Conservation (phyloP, 2,888 invertebrate genomes). For the Chorisops tibialis region DNA sequence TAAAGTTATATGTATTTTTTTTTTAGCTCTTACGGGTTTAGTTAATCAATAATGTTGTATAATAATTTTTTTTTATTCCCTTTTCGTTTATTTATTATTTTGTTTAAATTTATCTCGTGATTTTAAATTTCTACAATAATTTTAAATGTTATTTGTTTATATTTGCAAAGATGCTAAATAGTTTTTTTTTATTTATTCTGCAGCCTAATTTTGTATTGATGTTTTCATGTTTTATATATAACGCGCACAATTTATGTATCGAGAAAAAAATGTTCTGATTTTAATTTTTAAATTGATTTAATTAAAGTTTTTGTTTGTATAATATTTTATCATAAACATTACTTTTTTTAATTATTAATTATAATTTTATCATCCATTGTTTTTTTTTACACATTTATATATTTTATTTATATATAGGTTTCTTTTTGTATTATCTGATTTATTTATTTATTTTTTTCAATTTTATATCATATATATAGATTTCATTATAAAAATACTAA, state of each 20-base stretch:
- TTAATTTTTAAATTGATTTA: too few species aligned
- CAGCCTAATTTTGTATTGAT: too few species aligned
- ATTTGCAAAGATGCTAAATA: too few species aligned
- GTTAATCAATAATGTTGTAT: too few species aligned
- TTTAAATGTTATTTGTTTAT: constrained; percentile 1
- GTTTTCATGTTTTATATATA: too few species aligned
- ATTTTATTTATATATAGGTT: constrained; percentile 24
- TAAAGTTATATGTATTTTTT: too few species aligned
- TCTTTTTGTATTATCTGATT: constrained; percentile 15
- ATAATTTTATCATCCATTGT: constrained; percentile 70
- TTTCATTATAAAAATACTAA: constrained; percentile 36
- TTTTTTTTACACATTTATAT: constrained; percentile 27
- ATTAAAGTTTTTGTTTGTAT: too few species aligned
- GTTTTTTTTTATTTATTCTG: too few species aligned
- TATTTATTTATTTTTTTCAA: constrained; percentile 1
- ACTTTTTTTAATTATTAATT: constrained; percentile 52
- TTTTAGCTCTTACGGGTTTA: too few species aligned
- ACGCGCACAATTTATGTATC: too few species aligned
- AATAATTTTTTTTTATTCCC: not conserved
- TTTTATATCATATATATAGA: constrained; percentile 33
- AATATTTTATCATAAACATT: constrained; percentile 50
- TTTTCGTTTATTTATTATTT: not conserved
- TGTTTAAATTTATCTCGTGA: not conserved
- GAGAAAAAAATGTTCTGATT: too few species aligned
- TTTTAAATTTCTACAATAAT: constrained; percentile 10